These are phyloP conservation scores for Procambarus clarkii DNA, from an alignment of 1,140 invertebrate genomes.

Conservation along the genomic window DNA sequence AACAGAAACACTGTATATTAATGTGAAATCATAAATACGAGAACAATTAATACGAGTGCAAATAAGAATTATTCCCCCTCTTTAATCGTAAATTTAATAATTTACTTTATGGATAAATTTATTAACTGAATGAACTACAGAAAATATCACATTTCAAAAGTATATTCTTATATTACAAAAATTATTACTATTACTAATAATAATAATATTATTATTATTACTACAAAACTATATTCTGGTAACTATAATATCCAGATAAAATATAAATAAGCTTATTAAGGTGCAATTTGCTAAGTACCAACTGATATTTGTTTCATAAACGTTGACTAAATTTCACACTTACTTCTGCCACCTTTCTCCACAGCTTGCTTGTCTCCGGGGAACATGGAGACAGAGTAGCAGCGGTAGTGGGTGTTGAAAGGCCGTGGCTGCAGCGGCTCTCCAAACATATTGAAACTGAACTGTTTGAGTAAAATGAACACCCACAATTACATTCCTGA, in stretches of 20 bases:
- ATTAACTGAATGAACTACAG: too few species aligned
- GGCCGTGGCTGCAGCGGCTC: constrained; percentile 73
- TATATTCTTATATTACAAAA: too few species aligned
- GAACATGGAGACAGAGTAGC: constrained; percentile 97
- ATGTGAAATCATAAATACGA: too few species aligned
- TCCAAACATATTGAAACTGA: constrained; percentile 74
- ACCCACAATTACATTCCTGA: not conserved
- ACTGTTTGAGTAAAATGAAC: constrained; percentile 64
- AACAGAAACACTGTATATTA: constrained; percentile 23
- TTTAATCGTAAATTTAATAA: not conserved
- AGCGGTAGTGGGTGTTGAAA: constrained; percentile 88
- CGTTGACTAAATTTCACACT: constrained; percentile 90
- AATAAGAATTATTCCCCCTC: too few species aligned
- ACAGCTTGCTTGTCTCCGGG: constrained; percentile 87
- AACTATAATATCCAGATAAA: constrained; percentile 5
- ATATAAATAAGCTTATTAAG: constrained; percentile 13
- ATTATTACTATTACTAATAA: too few species aligned
- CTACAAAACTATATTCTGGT: too few species aligned
- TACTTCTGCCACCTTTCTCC: too few species aligned
- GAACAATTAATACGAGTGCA: not conserved
- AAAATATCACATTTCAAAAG: too few species aligned
- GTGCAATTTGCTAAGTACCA: constrained; percentile 71
- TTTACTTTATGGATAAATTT: not conserved
- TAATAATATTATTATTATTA: too few species aligned
- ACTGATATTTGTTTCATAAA: constrained; percentile 91